phyloP scores from a whole-genome alignment of 2,797 vertebrate genomes.

The Falco naumanni region DNA sequence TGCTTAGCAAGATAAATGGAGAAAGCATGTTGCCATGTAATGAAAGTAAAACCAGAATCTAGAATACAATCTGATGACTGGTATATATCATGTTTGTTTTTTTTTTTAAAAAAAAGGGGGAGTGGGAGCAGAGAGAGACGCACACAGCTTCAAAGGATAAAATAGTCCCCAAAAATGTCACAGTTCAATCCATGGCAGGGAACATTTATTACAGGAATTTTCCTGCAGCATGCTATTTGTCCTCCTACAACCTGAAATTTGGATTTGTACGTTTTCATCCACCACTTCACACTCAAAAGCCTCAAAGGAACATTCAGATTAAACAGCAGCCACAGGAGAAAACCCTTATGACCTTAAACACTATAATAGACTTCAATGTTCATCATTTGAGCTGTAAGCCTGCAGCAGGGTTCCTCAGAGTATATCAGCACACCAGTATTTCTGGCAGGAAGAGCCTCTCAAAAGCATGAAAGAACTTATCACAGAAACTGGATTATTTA shows the following conservation, averaged over 20 bases:
- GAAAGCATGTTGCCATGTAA: slow-evolving; percentile 38
- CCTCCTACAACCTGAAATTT: background rate
- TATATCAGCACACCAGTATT: background rate
- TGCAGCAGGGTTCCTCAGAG: background rate
- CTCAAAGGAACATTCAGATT: background rate
- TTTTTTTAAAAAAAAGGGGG: background rate
- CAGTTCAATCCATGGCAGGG: background rate
- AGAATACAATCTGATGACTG: background rate
- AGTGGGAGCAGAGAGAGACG: too few relatives aligned
- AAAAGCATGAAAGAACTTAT: background rate
- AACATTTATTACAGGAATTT: background rate
- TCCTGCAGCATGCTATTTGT: background rate
- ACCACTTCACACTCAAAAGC: slow-evolving; percentile 2
- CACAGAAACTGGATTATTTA: background rate
- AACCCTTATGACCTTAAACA: background rate
- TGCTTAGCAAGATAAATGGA: slow-evolving; percentile 46
- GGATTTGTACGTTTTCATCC: background rate
- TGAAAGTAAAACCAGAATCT: slow-evolving; percentile 29
- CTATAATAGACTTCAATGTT: background rate
- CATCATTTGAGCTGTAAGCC: background rate
- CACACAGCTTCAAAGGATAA: background rate
- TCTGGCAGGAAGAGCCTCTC: background rate
- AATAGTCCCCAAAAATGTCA: background rate
- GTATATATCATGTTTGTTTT: background rate
- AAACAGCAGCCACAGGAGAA: background rate